These are phyloP conservation scores for Holacanthella duospinosa DNA, from an alignment of 2,888 invertebrate genomes.

Conservation along the genomic window DNA sequence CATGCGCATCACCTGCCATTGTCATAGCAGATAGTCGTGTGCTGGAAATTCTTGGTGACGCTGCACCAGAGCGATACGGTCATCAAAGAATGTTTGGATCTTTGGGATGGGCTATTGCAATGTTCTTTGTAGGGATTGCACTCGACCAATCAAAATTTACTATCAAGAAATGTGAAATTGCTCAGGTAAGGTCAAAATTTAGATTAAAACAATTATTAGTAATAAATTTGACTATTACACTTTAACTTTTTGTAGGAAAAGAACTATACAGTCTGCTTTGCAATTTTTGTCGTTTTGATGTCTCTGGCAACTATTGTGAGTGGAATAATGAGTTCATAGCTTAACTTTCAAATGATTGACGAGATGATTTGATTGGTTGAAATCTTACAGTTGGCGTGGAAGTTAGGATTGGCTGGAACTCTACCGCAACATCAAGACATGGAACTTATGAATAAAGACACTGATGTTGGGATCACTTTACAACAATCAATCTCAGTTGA, in stretches of 20 bases:
- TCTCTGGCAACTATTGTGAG: constrained; percentile 31
- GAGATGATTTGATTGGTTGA: no score
- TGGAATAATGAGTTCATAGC: constrained; percentile 19
- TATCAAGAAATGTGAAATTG: constrained; percentile 44
- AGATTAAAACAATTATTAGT: no score
- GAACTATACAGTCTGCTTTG: constrained; percentile 97
- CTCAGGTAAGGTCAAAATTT: constrained; percentile 18
- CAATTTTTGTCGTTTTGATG: constrained; percentile 64
- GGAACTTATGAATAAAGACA: not conserved
- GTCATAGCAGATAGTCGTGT: constrained; percentile 71
- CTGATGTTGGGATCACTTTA: not conserved
- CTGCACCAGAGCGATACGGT: constrained; percentile 59
- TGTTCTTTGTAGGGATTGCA: constrained; percentile 96
- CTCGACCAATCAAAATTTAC: constrained; percentile 94
- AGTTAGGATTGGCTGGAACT: not conserved
- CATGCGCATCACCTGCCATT: constrained; percentile 89
- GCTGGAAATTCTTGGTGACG: constrained; percentile 77
- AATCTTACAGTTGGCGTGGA: constrained; percentile 7
- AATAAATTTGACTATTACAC: not conserved
- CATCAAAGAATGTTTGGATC: constrained; percentile 98
- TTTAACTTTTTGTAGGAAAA: constrained; percentile 57
- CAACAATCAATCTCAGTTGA: not conserved
- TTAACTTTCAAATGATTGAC: not conserved
- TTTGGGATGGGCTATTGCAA: constrained; percentile 93
- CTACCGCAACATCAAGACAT: not conserved